Evolutionary conservation across 1,140 invertebrate species (phyloP), one percentile per base, ranked within the genome.

Genomic region (Drosophila micromelanica): DNA sequence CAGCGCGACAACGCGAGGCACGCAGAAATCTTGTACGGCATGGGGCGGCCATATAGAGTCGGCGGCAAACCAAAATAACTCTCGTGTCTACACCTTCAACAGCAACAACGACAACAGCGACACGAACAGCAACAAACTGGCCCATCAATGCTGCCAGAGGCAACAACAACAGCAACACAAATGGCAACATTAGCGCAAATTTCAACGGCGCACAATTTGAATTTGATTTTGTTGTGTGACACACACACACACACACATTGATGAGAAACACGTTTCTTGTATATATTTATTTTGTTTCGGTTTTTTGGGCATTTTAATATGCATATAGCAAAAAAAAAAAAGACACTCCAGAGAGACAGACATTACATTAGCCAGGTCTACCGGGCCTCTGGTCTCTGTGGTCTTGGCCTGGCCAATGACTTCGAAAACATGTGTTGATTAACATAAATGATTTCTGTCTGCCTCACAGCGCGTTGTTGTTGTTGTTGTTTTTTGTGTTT

Each of bases 171-270:
- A 70, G 17, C 59, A 69, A 84, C 76, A 79, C 64, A 78, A 86
- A 82, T 78, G 71, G 76, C 79, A 87, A 84, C 79, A 87, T 89
- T 89, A 89, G 79, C 84, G 79, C 80, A 89, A 84, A 89, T 84
- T 82, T 87, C 84, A 82, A 73, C 72, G 84, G 69, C 56, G 81
- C 81, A 86, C 78, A 86, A 86, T 86, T 86, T 87, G 84, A 86
- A 81, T 87, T 87, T 79, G 70, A 68, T 61, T 79, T 79, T 82
- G 76, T 86, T 81, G 78, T 62, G 74, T 72, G 80, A 79, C 70
- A 82, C 71, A 61, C 57, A 74, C 30, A 45, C 43, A 52, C 11
- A 23, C 6, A 30, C 71, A 61, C 11, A 23, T 4, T 17, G 32
- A 55, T 59, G 51, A 8, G 43, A 86, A 86, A 86, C 82, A 86